These are phyloP conservation scores for Germaria angustata DNA, from an alignment of 2,888 invertebrate genomes.

Conservation along the genomic window DNA sequence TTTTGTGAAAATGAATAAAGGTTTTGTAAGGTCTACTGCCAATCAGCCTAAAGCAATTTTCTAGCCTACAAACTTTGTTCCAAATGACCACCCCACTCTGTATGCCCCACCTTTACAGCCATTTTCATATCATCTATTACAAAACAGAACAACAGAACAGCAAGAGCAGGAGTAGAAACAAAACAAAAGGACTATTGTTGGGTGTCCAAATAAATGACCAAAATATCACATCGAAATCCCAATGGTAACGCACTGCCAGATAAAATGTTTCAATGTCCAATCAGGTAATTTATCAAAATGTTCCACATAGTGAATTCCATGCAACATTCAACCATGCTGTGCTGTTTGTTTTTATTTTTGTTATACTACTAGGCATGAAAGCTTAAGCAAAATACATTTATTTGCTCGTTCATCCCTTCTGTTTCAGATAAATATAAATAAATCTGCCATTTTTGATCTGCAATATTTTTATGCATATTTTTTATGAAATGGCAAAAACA, in stretches of 20 bases:
- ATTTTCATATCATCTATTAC: conserved; percentile 33
- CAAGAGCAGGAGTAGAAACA: background rate
- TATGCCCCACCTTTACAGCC: background rate
- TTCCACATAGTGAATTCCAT: conserved; percentile 53
- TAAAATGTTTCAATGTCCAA: conserved; percentile 79
- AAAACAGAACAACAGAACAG: background rate
- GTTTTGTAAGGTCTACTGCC: conserved; percentile 43
- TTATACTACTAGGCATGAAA: conserved; percentile 35
- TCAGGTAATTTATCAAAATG: conserved; percentile 77
- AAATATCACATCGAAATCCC: conserved; percentile 74
- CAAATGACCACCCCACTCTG: conserved; percentile 33
- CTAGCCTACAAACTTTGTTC: conserved; percentile 37
- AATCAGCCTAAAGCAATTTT: conserved; percentile 57
- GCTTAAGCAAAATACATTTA: conserved; percentile 36
- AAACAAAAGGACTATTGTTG: conserved; percentile 69
- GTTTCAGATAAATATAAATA: conserved; percentile 34
- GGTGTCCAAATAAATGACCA: conserved; percentile 78
- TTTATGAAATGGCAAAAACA: conserved; percentile 2
- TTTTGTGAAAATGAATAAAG: conserved; percentile 14
- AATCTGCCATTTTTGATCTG: conserved; percentile 35
- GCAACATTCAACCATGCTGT: conserved; percentile 11
- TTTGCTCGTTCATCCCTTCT: conserved; percentile 56
- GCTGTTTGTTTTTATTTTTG: conserved; percentile 5
- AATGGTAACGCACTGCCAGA: conserved; percentile 74
- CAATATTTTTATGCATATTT: conserved; percentile 22